A percentile compares a stretch with the other conserved stretches of the same genome.
These are phyloP conservation scores for Corticium candelabrum DNA, from an alignment of 37 sponge, comb jelly and placozoan genomes.

Conservation along the genomic window DNA sequence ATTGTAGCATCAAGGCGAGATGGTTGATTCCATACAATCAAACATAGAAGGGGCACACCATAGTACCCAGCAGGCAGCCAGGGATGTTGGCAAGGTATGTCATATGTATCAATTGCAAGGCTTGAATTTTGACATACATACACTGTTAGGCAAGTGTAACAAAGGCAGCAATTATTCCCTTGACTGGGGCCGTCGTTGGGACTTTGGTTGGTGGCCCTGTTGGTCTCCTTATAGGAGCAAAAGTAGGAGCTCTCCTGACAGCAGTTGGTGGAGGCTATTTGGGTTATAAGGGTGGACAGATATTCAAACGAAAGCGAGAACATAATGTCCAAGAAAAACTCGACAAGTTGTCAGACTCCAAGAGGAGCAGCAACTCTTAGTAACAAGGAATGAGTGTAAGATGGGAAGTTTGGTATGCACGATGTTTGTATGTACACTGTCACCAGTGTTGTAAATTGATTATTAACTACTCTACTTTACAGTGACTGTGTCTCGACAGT, in stretches of 20 bases:
- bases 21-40: not conserved
- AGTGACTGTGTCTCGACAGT: too few species aligned
- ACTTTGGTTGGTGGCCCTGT: not conserved
- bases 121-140: too few species aligned
- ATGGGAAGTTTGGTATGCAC: too few species aligned
- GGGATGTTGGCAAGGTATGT: not conserved
- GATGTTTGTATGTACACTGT: too few species aligned
- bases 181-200: not conserved
- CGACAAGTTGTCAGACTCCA: not conserved
- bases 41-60: not conserved
- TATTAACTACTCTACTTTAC: too few species aligned
- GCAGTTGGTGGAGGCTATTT: not conserved
- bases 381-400: too few species aligned
- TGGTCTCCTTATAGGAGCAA: not conserved
- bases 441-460: too few species aligned
- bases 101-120: not conserved
- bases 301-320: not conserved
- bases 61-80: not conserved
- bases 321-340: not conserved
- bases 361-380: too few species aligned
- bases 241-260: not conserved
- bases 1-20: not conserved
- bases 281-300: not conserved
- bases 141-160: too few species aligned
- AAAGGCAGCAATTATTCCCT: not conserved